Base-by-base conservation (phyloP, 2,888 invertebrate genomes). In the Empis livida region DNA sequence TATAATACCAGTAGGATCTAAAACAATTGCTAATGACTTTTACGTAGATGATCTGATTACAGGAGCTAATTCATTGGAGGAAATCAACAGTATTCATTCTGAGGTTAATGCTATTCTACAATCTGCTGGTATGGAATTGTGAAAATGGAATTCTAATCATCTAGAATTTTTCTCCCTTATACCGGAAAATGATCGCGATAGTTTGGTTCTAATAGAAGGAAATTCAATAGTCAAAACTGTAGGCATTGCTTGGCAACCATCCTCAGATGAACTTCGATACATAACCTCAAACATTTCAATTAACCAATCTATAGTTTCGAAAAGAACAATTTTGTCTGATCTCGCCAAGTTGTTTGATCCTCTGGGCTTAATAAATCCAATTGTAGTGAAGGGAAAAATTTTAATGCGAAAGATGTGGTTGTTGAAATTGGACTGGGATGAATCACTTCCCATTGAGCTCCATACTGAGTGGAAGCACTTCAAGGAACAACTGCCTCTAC, bases 391-490 rank as follows among this genome's bases (percentile, higher is more conserved):
- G 11, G 49, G 38, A 1, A 52, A 54, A 15, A 44, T 49, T 30
- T 48, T 51, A 5, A 9, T 54, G 31, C 54, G 49, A 37, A 38
- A 51, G 13, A 15, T 51, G n/a, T 53, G 50, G 51, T n/a, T 27
- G 23, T 27, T 50, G 13, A 43, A 52, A 32, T 11, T 52, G 13
- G 39, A 39, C n/a, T 50, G 51, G 49, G 45, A 52, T 42, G 48
- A 50, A 42, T 41, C 47, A 23, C 40, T 51, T 30, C 47, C 53
- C 17, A 44, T 41, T 8, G 49, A 42, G 38, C 31, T 41, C 20
- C 46, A 50, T 32, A 44, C 38, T 17, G 42, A 27, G 16, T 49
- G 46, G 49, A 20, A 20, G 20, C 20, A 20, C 3, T 20, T 20
- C 20, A 20, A 20, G 20, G 20, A 20, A 20, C 20, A 20, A 20